Base-by-base conservation (phyloP, 2,113 vertebrate genomes). In the Cricetomys ansorgei region DNA sequence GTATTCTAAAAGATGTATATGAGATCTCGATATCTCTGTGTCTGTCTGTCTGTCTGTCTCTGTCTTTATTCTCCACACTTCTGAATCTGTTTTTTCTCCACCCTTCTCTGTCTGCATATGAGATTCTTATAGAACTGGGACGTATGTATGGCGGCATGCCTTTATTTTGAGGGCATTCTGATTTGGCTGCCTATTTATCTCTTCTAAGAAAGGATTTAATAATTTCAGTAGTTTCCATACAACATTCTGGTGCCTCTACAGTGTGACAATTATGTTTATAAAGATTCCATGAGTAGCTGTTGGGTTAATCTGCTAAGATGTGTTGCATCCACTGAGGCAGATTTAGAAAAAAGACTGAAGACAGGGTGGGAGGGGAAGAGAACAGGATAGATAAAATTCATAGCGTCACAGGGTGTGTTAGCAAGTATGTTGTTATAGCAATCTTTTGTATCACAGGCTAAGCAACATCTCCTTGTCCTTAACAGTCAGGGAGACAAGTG, bases 91-190 rank as follows among this genome's bases (percentile, higher is more conserved):
- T 91, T 88, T 88, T 11, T 90, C 8, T 94, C 0, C 8, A 3
- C 34, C 5, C 17, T 2, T 88, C 62, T 92, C 3, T 75, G 9
- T 89, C 5, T 72, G 55, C 67, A 19, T 25, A 37, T 59, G 16
- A 50, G 64, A 21, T 88, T 21, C 12, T 91, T n/a, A 4, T 84
- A 37, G 69, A 80, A 50, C 72, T 91, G 9, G 70, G 88, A 57
- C 53, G 13, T 80, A 25, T 67, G 6, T 50, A 0, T 72, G 27
- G 6, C 43, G 72, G 53, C 48, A 75, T 89, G 37, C 27, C 15
- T 85, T 17, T 83, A 8, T 76, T 92, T 86, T 89, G n/a, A 31
- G 67, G 29, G 21, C 87, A 65, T 93, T 91, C 91, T 95, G 77
- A 89, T 88, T 92, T 65, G 31, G 3, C 17, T 72, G 1, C 19